These are phyloP conservation scores for Neodiprion fabricii DNA, from an alignment of 1,140 invertebrate genomes.

Conservation along the genomic window DNA sequence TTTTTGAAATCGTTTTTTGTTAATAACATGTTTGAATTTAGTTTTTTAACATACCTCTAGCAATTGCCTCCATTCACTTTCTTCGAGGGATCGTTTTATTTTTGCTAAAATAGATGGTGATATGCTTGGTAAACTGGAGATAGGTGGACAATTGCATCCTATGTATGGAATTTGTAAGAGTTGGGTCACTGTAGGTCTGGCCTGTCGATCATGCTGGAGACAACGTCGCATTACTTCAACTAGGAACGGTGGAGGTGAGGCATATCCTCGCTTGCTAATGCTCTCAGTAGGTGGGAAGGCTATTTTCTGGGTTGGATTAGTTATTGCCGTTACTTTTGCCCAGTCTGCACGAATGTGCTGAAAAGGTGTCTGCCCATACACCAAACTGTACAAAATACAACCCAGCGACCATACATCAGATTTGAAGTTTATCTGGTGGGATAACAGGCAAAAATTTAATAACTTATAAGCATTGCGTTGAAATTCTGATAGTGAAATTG, in stretches of 20 bases:
- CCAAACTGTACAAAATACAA: conserved; percentile 93
- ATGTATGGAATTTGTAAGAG: conserved; percentile 72
- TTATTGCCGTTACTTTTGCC: conserved; percentile 84
- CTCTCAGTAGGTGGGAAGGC: conserved; percentile 68
- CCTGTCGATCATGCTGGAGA: conserved; percentile 72
- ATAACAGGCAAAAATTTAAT: conserved; percentile 10
- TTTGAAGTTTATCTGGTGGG: conserved; percentile 83
- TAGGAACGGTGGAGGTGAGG: conserved; percentile 58
- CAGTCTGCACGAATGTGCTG: conserved; percentile 78
- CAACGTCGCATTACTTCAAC: conserved; percentile 72
- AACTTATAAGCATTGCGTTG: conserved; percentile 5
- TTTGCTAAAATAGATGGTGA: conserved; percentile 44
- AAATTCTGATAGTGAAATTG: conserved; percentile 30
- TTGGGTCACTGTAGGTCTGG: conserved; percentile 74
- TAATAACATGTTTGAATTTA: no score
- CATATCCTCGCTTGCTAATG: conserved; percentile 44
- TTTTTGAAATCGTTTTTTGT: no score
- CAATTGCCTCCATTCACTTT: conserved; percentile 53
- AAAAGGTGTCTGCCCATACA: conserved; percentile 92
- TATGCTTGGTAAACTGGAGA: conserved; percentile 29
- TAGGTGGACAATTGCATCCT: conserved; percentile 28
- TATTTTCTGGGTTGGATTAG: conserved; percentile 77
- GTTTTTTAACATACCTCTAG: conserved; percentile 36
- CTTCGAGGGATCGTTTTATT: conserved; percentile 44
- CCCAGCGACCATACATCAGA: conserved; percentile 98